phyloP scores from a whole-genome alignment of 2,113 vertebrate genomes.

The Pao palembangensis region DNA sequence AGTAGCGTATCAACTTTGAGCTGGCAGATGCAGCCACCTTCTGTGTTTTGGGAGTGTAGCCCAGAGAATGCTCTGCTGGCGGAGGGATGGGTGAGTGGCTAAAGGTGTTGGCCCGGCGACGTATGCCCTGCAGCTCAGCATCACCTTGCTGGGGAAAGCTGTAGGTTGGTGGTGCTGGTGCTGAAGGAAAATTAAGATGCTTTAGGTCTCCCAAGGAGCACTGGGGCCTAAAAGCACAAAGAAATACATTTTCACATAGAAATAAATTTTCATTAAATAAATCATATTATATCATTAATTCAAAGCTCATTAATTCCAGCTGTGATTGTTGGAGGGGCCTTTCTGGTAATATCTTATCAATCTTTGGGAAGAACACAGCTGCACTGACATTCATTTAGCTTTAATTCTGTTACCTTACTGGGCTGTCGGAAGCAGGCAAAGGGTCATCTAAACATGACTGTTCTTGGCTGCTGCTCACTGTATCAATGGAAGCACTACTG shows the following conservation, averaged over 20 bases:
- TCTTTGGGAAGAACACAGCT: no score
- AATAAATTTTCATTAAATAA: no score
- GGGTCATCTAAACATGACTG: conserved; percentile 48
- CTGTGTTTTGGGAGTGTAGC: conserved; percentile 53
- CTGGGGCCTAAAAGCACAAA: conserved; percentile 58
- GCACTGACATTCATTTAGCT: no score
- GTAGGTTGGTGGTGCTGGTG: conserved; percentile 18
- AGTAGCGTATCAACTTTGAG: conserved; percentile 91
- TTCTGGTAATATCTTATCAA: no score
- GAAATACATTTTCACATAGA: neutral
- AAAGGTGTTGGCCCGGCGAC: conserved; percentile 86
- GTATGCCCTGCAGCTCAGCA: conserved; percentile 75
- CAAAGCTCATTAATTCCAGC: no score
- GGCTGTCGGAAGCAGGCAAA: conserved; percentile 51
- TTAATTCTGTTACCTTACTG: conserved; percentile 58
- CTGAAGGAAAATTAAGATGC: conserved; percentile 48
- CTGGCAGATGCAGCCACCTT: conserved; percentile 73
- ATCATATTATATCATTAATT: no score
- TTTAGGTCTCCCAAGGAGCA: conserved; percentile 83
- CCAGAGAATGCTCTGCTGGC: conserved; percentile 46
- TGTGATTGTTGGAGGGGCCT: no score
- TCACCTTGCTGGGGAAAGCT: conserved; percentile 40
- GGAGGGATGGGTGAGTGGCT: conserved; percentile 80
- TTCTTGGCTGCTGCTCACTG: conserved; percentile 66
- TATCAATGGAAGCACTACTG: conserved; percentile 63